Evolutionary conservation across 2,888 invertebrate species (phyloP), one percentile per base, ranked within the genome.

Genomic region (Brachypterus glaber): DNA sequence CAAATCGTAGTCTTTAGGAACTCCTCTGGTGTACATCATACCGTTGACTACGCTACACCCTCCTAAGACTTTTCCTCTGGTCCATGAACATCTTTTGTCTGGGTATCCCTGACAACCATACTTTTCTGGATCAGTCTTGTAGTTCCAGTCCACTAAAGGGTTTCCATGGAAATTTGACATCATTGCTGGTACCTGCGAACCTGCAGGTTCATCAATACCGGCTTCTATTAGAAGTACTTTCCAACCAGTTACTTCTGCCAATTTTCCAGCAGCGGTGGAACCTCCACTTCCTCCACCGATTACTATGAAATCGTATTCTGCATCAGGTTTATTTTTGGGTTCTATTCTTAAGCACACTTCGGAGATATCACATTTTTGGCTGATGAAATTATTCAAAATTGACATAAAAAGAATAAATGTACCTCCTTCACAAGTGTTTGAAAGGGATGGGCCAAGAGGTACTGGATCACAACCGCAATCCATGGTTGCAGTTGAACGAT

Each of bases 221-320:
- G 80, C 80, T 66, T 81, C 81, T 44, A 81, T 54, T 5, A 81
- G 58, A 9, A 81, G 55, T 7, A 80, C 77, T 65, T 73, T 76
- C 76, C 76, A 77, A 32, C 72, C 66, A 5, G 70, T 66, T 32
- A 73, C 69, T 52, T 79, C 79, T 13, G 77, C 76, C n/a, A 79
- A 57, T 42, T 79, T 66, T 1, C 67, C 72, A 11, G 77, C 79
- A 1, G 76, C 70, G 7, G 75, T 75, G 0, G 77, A 60, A 0
- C 79, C 79, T 0, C 74, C 76, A 1, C 77, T 72, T 1, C 79
- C 79, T 3, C 74, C 76, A 0, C 77, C 79, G 5, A 75, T 63
- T 2, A 77, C 76, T 29, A 49, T 43, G 32, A 43, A 49, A 33
- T 49, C 49, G 15, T 49, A 49, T 25, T 29, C 35, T 1, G n/a